Base-by-base conservation (phyloP, 2,113 vertebrate species). In the Dromas ardeola region DNA sequence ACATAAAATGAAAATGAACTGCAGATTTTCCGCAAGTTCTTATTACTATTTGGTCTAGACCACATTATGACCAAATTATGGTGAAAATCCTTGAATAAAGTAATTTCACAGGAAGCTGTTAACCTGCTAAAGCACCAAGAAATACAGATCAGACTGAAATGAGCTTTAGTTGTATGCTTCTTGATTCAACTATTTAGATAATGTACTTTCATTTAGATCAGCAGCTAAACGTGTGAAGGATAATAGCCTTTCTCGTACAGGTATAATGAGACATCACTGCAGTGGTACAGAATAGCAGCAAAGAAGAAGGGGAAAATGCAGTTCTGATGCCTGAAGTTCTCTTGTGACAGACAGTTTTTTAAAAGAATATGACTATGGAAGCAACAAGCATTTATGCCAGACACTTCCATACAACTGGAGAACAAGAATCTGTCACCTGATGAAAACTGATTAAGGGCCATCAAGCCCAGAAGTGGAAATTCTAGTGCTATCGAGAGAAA, bases 171-270 rank as follows among this genome's bases (percentile, higher is more conserved):
- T 96, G 72, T 95, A 74, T 96, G 94, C 81, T 96, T 82, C 88
- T 96, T 97, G 96, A 97, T 97, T 97, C 97, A 97, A 96, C 95
- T 94, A 95, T 88, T 97, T 97, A 98, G 88, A 95, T 95, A 94
- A 93, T 96, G 96, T 95, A 90, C 94, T 97, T 97, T 95, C 96
- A 96, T 97, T 98, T 97, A 96, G 94, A 96, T 97, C 92, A 96
- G 93, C 94, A 97, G 93, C 70, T 96, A 96, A 98, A 97, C 9
- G 76, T 59, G 50, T 96, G 93, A 95, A 84, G 88, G 76, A 95
- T 94, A 97, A 96, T 98, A 95, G 91, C 92, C 74, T 96, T 97
- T 97, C 85, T 95, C 76, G 86, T 65, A 94, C 85, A 92, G 74
- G 42, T 91, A 82, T 93, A 97, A 95, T 91, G 85, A 97, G 91